Evolutionary conservation across 2,888 invertebrate species (phyloP).

Genomic region (Agrilus biguttatus): DNA sequence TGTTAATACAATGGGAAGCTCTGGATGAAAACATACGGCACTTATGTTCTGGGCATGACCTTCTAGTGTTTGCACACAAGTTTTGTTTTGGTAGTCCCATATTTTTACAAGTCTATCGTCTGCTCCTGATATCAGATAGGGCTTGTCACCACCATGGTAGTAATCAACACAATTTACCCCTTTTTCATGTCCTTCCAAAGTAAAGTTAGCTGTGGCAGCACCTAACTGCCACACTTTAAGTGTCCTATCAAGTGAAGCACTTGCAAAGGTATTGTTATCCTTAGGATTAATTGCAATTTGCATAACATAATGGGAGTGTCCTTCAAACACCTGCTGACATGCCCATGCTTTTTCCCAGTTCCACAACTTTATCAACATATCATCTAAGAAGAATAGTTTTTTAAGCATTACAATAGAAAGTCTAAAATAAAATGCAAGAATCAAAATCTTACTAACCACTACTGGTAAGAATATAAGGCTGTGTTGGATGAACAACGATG

Average conservation of each 20-base stretch:
- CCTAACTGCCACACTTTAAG: constrained; percentile 98
- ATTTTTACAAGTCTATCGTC: constrained; percentile 97
- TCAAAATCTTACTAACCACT: constrained; percentile 59
- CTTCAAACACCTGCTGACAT: constrained; percentile 97
- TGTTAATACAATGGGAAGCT: constrained; percentile 89
- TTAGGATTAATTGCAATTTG: constrained; percentile 99
- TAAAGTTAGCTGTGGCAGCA: constrained; percentile 94
- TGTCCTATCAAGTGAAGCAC: constrained; percentile 95
- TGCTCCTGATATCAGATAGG: constrained; percentile 96
- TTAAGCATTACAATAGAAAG: neutral
- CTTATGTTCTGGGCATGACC: constrained; percentile 95
- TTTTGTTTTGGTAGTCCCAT: constrained; percentile 99
- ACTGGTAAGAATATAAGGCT: constrained; percentile 90
- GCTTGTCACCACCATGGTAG: constrained; percentile 98
- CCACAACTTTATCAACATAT: constrained; percentile 97
- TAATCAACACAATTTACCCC: constrained; percentile 99
- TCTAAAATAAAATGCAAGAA: neutral
- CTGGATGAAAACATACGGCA: constrained; percentile 95
- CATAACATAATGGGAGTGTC: constrained; percentile 99
- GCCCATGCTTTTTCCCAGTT: constrained; percentile 99
- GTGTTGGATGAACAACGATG: constrained; percentile 94
- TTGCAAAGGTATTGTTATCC: constrained; percentile 98
- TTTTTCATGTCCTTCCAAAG: constrained; percentile 94
- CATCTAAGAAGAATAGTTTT: constrained; percentile 50
- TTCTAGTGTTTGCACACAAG: constrained; percentile 95